Conservation (phyloP, 2,888 invertebrate genomes). For the Dendrolimus pini region DNA sequence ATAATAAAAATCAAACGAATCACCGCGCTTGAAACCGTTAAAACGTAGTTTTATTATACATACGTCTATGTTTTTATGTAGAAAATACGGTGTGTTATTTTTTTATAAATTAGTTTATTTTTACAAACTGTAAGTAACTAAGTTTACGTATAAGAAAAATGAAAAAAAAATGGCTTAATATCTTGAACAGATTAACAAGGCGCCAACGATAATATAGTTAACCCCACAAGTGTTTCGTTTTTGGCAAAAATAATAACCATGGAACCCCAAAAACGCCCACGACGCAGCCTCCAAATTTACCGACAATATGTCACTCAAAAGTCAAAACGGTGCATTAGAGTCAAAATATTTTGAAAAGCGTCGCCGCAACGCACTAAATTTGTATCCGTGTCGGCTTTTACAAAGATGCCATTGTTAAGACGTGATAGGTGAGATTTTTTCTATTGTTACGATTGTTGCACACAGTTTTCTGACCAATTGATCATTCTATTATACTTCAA, state of each 20-base stretch:
- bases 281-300: conserved; percentile 13
- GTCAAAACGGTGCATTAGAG: conserved; percentile 62
- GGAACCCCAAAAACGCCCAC: conserved; percentile 4
- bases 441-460: neutral
- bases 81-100: too few species aligned
- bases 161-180: too few species aligned
- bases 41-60: too few species aligned
- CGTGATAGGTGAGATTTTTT: neutral
- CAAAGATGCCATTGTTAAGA: neutral
- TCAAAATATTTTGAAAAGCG: conserved; percentile 73
- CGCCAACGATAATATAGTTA: too few species aligned
- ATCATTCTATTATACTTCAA: neutral
- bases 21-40: too few species aligned
- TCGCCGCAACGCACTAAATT: neutral
- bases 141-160: too few species aligned
- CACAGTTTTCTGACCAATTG: neutral
- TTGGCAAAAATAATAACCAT: neutral
- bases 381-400: conserved; percentile 28
- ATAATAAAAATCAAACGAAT: too few species aligned
- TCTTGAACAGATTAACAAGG: too few species aligned
- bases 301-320: conserved; percentile 52
- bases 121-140: too few species aligned
- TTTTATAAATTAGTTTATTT: too few species aligned
- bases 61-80: too few species aligned
- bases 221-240: too few species aligned